Evolutionary conservation across 2,888 invertebrate species (phyloP).

Genomic region (Teinopalpus imperialis): DNA sequence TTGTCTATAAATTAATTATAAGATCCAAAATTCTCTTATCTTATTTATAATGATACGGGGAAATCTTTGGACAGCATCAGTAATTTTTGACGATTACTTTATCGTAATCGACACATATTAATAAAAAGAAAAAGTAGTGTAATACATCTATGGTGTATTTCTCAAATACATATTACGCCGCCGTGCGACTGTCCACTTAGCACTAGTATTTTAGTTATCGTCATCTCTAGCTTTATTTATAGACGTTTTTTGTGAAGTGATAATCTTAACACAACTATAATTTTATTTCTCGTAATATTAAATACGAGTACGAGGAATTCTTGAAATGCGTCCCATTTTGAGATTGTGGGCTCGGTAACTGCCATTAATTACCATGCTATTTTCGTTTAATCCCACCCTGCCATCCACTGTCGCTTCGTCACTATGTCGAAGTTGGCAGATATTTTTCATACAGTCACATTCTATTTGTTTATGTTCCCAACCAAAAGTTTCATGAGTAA

Average conservation of each 20-base stretch:
- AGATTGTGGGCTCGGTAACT: constrained; percentile 63
- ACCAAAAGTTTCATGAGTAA: not conserved
- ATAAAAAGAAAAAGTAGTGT: too few species aligned
- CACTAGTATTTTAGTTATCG: too few species aligned
- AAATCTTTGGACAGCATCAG: too few species aligned
- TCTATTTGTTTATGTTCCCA: constrained; percentile 28
- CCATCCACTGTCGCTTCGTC: constrained; percentile 59
- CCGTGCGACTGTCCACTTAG: too few species aligned
- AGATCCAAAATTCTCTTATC: too few species aligned
- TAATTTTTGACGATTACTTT: too few species aligned
- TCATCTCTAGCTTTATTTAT: too few species aligned
- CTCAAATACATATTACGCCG: too few species aligned
- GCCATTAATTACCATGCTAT: constrained; percentile 72
- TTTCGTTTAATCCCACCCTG: constrained; percentile 73
- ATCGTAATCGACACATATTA: too few species aligned
- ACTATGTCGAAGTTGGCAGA: constrained; percentile 48
- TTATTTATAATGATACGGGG: too few species aligned
- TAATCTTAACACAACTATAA: constrained; percentile 33
- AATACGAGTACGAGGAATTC: constrained; percentile 49
- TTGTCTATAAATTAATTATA: too few species aligned
- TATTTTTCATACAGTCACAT: constrained; percentile 37
- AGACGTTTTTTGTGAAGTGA: not conserved
- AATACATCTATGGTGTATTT: too few species aligned
- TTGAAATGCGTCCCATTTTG: constrained; percentile 56
- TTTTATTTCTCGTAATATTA: constrained; percentile 31